Conservation (phyloP, 2,888 invertebrate species). For the Agrotis segetum region DNA sequence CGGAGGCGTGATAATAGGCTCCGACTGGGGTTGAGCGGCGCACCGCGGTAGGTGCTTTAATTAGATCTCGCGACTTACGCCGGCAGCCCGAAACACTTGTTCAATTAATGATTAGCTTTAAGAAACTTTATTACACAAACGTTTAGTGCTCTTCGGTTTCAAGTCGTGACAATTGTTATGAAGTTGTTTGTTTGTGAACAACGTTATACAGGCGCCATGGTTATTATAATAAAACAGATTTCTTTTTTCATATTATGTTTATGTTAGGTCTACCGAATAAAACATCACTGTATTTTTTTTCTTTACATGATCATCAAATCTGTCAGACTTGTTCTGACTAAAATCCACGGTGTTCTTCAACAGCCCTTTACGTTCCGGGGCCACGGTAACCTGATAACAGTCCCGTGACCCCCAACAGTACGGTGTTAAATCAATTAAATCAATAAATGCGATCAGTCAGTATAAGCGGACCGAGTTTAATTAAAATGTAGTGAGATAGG, state of each 20-base stretch:
- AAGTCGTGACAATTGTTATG: conserved; percentile 17
- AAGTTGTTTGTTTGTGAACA: conserved; percentile 35
- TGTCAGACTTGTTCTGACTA: too few relatives aligned
- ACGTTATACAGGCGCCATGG: not conserved
- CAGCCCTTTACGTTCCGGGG: too few relatives aligned
- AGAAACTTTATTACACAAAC: conserved; percentile 83
- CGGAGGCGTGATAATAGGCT: conserved; percentile 90
- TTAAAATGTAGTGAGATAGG: conserved; percentile 39
- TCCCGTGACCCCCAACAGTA: too few relatives aligned
- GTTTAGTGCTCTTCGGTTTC: conserved; percentile 34
- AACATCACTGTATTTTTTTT: too few relatives aligned
- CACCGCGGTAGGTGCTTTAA: conserved; percentile 88
- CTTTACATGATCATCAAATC: too few relatives aligned
- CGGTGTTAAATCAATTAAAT: conserved; percentile 26
- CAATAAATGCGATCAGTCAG: conserved; percentile 35
- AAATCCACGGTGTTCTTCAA: too few relatives aligned
- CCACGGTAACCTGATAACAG: too few relatives aligned
- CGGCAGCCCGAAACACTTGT: conserved; percentile 88
- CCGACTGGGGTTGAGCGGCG: conserved; percentile 81
- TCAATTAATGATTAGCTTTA: conserved; percentile 88
- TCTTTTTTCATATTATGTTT: not conserved
- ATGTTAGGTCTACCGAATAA: not conserved
- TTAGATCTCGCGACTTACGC: conserved; percentile 89
- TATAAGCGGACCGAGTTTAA: conserved; percentile 38
- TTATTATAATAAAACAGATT: not conserved